Evolutionary conservation across 2,888 invertebrate genomes (phyloP).

Genomic region (Drosophila nr. perissopoda): DNA sequence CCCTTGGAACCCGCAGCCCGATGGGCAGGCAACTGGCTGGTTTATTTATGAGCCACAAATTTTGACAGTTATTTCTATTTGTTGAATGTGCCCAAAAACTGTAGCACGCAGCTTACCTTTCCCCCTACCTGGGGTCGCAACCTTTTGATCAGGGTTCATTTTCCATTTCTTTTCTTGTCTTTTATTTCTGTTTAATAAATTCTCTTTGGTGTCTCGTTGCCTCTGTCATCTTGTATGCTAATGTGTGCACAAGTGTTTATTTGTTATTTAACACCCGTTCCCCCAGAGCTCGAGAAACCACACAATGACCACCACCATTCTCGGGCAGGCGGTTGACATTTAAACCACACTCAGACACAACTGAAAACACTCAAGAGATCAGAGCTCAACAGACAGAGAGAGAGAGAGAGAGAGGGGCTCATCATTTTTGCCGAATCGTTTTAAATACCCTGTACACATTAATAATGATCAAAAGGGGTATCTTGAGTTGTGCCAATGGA

Average conservation of each 20-base stretch:
- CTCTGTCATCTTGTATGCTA: conserved; percentile 58
- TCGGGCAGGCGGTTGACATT: conserved; percentile 46
- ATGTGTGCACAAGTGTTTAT: conserved; percentile 79
- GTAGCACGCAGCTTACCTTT: conserved; percentile 42
- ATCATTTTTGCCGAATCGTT: conserved; percentile 34
- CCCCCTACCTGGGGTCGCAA: conserved; percentile 12
- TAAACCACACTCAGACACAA: conserved; percentile 38
- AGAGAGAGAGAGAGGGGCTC: conserved; percentile 13
- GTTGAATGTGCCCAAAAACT: conserved; percentile 36
- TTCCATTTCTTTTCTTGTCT: conserved; percentile 24
- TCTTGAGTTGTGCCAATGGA: not conserved
- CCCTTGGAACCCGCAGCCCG: not conserved
- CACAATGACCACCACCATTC: conserved; percentile 62
- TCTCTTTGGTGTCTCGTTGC: conserved; percentile 19
- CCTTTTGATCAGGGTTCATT: conserved; percentile 45
- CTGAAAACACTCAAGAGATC: conserved; percentile 7
- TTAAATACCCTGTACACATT: not conserved
- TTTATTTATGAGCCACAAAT: conserved; percentile 70
- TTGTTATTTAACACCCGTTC: conserved; percentile 79
- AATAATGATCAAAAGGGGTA: not conserved
- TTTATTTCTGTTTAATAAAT: conserved; percentile 67
- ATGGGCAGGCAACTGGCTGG: not conserved
- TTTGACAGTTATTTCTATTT: conserved; percentile 71
- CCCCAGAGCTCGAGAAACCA: conserved; percentile 21
- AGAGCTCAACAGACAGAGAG: not conserved